Conservation (phyloP, 2,113 vertebrate species). For the Lota lota region DNA sequence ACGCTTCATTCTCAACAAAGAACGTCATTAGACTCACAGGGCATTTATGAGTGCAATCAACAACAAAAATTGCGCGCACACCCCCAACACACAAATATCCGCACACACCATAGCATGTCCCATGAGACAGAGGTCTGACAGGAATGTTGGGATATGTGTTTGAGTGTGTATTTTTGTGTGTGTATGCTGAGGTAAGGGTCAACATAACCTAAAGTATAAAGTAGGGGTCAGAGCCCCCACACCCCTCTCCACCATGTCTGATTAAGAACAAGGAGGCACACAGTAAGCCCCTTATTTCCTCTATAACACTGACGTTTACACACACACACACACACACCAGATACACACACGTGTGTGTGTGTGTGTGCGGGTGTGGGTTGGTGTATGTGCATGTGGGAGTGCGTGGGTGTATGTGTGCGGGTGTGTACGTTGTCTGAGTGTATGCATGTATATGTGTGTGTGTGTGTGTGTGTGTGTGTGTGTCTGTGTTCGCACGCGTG, state of each 20-base stretch:
- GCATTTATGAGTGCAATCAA: no score
- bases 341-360: no score
- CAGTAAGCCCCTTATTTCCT: constrained; percentile 60
- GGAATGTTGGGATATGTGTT: no score
- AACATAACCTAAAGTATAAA: background rate
- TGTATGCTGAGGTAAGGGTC: background rate
- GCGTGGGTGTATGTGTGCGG: constrained; percentile 5
- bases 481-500: constrained; percentile 10
- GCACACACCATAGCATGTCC: no score
- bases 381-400: background rate
- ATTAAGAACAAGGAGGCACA: constrained; percentile 43
- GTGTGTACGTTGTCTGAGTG: background rate
- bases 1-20: no score
- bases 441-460: constrained; percentile 3
- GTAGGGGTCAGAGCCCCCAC: no score
- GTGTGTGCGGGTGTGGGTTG: background rate
- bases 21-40: no score
- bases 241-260: constrained; percentile 9
- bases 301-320: constrained; percentile 35
- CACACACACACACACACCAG: no score
- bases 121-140: no score
- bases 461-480: constrained; percentile 21
- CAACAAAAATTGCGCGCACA: no score
- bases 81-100: no score
- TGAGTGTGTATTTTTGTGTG: background rate